Percentiles rank a stretch among this genome's conserved stretches.
Conservation (phyloP, 2,797 vertebrate species). For the Chaetophractus vellerosus region DNA sequence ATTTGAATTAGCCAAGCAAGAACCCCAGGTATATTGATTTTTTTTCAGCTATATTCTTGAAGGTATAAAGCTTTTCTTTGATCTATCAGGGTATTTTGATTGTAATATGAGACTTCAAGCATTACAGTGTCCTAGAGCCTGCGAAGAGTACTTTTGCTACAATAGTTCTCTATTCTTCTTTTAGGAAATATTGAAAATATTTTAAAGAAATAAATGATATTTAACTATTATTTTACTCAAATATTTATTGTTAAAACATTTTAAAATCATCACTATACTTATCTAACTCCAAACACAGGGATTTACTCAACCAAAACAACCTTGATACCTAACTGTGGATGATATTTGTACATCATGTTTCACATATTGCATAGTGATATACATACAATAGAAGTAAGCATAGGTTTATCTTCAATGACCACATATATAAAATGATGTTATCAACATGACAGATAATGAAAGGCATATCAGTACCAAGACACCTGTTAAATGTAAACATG, state of each 20-base stretch:
- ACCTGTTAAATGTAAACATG: neutral
- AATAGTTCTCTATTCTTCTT: neutral
- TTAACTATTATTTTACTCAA: neutral
- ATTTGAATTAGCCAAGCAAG: neutral
- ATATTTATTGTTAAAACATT: too few relatives aligned
- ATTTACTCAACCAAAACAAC: neutral
- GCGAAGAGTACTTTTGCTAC: neutral
- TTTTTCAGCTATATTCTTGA: neutral
- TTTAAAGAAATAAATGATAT: neutral
- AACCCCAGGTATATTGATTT: too few relatives aligned
- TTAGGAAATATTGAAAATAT: conserved; percentile 4
- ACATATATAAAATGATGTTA: neutral
- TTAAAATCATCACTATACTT: neutral
- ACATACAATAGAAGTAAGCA: neutral
- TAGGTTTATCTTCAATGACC: neutral
- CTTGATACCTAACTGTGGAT: neutral
- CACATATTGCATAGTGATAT: neutral
- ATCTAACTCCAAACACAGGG: neutral
- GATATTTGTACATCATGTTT: neutral
- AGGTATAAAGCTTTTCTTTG: neutral
- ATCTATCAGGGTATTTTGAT: neutral
- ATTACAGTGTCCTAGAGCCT: neutral
- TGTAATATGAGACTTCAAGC: neutral
- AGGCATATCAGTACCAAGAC: neutral
- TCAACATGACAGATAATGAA: neutral